Base-by-base conservation (phyloP, 2,797 vertebrate genomes). In the Bucorvus abyssinicus region DNA sequence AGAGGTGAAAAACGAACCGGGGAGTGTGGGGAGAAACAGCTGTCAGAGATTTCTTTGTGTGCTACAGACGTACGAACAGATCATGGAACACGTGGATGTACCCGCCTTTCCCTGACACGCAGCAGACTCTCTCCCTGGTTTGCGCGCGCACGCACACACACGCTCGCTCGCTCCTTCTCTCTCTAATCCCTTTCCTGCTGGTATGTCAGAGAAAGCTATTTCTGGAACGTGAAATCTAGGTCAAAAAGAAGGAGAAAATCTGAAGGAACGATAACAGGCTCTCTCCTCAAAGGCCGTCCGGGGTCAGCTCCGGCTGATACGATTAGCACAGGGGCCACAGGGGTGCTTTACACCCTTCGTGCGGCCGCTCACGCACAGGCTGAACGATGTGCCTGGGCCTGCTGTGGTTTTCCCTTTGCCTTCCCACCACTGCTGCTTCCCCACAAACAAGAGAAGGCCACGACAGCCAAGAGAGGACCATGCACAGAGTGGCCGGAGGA, bases 171-270 rank as follows among this genome's bases (percentile, higher is more conserved):
- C 49, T 8, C 57, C 14, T 52, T 38, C 27, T 60, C 82, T 38
- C 76, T 69, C 81, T 97, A 95, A 96, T 97, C 81, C 61, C 70
- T 52, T 49, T 84, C 94, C 95, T 97, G 94, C 93, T 95, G 94
- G 91, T 96, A 86, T 94, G 96, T 96, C 94, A 97, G 94, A 96
- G 93, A 96, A 96, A 98, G 96, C 96, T 98, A 98, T 98, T 98
- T 98, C 94, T 97, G 97, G 97, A 96, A 97, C 53, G 12, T 94
- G 91, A 95, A 98, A 98, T 98, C 97, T 98, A 97, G 97, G 98
- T 98, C 97, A 98, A 97, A 97, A 96, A 94, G 87, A 94, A 93
- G 93, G 95, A 96, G 96, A 96, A 95, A 92, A 65, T 90, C 71
- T 73, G 83, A 82, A 95, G 90, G 81, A 92, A 69, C 30, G 80